Percentiles rank a stretch among this genome's conserved stretches.
These are phyloP conservation scores for Cairina moschata DNA, from an alignment of 2,113 vertebrate genomes.

Conservation along the genomic window DNA sequence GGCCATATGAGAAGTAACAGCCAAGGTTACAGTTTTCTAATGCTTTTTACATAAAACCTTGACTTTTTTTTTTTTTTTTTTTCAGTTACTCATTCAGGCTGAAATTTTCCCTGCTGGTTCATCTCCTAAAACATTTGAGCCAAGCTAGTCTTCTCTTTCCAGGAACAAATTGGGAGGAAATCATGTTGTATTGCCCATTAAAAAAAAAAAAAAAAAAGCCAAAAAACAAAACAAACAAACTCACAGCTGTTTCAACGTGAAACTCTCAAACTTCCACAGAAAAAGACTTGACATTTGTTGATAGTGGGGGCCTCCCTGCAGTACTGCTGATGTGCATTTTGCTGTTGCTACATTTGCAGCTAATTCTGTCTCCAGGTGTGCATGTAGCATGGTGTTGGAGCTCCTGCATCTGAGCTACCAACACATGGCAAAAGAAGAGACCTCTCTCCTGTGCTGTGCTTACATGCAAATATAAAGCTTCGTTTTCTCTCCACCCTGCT, in stretches of 20 bases:
- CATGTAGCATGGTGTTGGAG: neutral
- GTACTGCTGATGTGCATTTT: neutral
- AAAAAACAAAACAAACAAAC: neutral
- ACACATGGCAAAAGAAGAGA: neutral
- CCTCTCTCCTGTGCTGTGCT: neutral
- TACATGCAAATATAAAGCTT: neutral
- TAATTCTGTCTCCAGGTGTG: neutral
- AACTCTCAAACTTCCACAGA: neutral
- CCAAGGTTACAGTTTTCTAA: neutral
- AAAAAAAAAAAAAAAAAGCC: neutral
- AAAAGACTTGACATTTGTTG: neutral
- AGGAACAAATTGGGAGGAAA: slow-evolving; percentile 67
- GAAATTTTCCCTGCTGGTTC: slow-evolving; percentile 48
- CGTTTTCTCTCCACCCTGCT: neutral
- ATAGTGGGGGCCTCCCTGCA: neutral
- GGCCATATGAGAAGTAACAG: neutral
- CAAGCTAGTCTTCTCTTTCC: slow-evolving; percentile 57
- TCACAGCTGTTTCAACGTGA: slow-evolving; percentile 40
- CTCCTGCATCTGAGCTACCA: neutral
- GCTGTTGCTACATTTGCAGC: neutral
- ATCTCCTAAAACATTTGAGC: slow-evolving; percentile 44
- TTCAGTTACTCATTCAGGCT: neutral
- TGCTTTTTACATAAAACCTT: neutral
- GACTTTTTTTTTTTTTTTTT: neutral
- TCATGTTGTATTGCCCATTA: slow-evolving; percentile 50